These are phyloP conservation scores for Achroia grisella DNA, from an alignment of 1,140 invertebrate genomes.

Conservation along the genomic window DNA sequence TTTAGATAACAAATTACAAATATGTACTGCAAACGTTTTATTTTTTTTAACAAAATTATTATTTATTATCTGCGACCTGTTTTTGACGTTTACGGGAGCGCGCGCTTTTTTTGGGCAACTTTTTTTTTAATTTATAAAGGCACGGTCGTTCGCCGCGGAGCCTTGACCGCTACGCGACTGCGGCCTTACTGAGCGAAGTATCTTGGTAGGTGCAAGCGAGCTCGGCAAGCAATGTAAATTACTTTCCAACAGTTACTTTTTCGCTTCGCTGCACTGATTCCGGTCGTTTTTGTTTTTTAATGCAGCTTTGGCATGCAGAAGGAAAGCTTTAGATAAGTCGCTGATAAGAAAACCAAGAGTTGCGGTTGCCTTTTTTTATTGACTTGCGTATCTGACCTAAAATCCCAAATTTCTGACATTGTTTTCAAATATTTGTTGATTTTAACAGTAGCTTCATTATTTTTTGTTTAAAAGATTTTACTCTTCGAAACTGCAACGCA, in stretches of 20 bases:
- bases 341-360: constrained; percentile 4
- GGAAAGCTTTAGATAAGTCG: constrained; percentile 31
- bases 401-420: too few species aligned
- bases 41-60: constrained; percentile 7
- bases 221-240: constrained; percentile 29
- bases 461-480: too few species aligned
- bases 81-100: constrained; percentile 53
- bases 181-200: constrained; percentile 38
- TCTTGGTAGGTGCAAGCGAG: constrained; percentile 29
- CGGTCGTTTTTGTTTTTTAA: constrained; percentile 30
- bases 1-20: constrained; percentile 9
- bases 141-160: constrained; percentile 38
- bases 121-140: constrained; percentile 34
- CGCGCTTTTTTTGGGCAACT: constrained; percentile 27
- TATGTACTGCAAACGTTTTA: constrained; percentile 7
- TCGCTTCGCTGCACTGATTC: constrained; percentile 61
- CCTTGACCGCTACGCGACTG: constrained; percentile 64
- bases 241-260: constrained; percentile 61
- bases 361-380: too few species aligned
- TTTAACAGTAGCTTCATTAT: too few species aligned
- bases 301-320: constrained; percentile 32
- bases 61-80: constrained; percentile 6
- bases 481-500: too few species aligned
- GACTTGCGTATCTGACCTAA: too few species aligned
- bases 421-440: not conserved